Evolutionary conservation across 1,140 invertebrate species (phyloP), one percentile per base, ranked within the genome.

Genomic region (Drosophila setifemur): DNA sequence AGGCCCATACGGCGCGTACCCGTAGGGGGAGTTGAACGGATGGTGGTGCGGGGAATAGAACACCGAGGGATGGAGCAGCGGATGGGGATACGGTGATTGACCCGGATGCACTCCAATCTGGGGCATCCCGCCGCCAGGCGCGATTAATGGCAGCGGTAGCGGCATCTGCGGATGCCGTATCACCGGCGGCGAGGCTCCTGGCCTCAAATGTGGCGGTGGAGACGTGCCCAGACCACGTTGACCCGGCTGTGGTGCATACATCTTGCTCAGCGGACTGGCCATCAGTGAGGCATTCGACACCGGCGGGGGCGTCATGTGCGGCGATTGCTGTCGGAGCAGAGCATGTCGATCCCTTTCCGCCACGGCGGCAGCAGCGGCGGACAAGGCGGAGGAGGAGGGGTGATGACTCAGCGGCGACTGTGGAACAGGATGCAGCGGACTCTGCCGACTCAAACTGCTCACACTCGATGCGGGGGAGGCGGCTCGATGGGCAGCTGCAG

Each of bases 121-220:
- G 4, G 88, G 77, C 12, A 90, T 87, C 18, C 88, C 85, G 18
- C 81, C 83, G 12, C 89, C 88, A 7, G 88, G 72, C 1, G 87
- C 88, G 35, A 91, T 89, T 18, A 90, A 58, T 2, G 88, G 90
- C 57, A 90, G 61, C 12, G 89, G 88, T 19, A 90, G 54, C 21
- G 89, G 89, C 89, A 90, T 90, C 49, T 90, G 89, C 14, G 90
- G 90, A 67, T 90, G 90, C 1, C 90, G 88, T 31, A 90, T 89
- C 9, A 90, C 90, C 1, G 90, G 90, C n/a, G 90, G 89, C 9
- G 89, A 90, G 9, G 90, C 89, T 2, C 90, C 90, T 0, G 90
- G 90, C 12, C 89, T 60, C 47, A 90, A 39, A 54, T 90, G 89
- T 2, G 90, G 89, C 55, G 91, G 88, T 54, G 91, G 78, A 61